Evolutionary conservation across 2,888 invertebrate species (phyloP).

Genomic region (Chloroclysta siterata): DNA sequence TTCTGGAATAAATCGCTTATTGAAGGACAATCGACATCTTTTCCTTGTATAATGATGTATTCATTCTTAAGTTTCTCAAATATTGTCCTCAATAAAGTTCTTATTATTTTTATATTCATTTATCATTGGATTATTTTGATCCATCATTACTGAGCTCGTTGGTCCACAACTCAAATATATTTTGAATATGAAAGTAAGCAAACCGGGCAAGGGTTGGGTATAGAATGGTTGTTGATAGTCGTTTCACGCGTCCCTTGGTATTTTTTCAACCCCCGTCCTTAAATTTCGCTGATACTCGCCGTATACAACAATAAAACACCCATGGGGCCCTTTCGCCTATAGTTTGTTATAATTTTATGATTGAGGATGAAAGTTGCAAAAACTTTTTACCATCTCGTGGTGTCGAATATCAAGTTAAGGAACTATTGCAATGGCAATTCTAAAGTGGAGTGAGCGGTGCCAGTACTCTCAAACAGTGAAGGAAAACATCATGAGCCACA

Average conservation of each 20-base stretch:
- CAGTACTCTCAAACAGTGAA: no score
- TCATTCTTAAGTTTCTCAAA: no score
- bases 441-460: no score
- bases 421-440: no score
- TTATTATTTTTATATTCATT: no score
- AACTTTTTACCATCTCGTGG: constrained; percentile 2
- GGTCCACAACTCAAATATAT: constrained; percentile 39
- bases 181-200: constrained; percentile 43
- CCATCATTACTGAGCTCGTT: constrained; percentile 24
- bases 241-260: constrained; percentile 54
- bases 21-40: no score
- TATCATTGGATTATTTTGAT: neutral
- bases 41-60: no score
- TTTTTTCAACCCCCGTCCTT: constrained; percentile 55
- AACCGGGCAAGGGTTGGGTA: constrained; percentile 40
- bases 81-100: no score
- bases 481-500: no score
- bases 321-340: constrained; percentile 57
- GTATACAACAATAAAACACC: constrained; percentile 63
- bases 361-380: constrained; percentile 27
- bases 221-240: constrained; percentile 55
- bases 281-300: constrained; percentile 62
- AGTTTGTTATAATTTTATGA: constrained; percentile 62
- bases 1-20: no score
- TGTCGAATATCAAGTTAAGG: constrained; percentile 3